phyloP scores from a whole-genome alignment of 2,113 vertebrate genomes.

The Myotis yumanensis region DNA sequence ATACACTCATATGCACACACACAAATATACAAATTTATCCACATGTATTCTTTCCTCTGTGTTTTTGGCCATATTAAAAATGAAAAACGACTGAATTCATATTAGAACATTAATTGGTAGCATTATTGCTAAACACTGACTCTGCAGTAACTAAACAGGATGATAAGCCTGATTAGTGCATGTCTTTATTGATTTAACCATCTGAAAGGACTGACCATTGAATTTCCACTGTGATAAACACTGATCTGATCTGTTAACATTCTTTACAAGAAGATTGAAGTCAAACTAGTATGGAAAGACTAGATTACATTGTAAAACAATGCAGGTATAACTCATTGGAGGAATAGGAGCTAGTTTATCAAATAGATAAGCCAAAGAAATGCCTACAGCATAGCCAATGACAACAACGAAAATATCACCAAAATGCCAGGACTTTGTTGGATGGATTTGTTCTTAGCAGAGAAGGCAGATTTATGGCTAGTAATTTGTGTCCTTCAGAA shows the following conservation, averaged over 20 bases:
- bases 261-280: neutral
- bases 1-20: neutral
- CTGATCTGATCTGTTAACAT: neutral
- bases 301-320: neutral
- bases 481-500: slow-evolving; percentile 45
- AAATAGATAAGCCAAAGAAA: neutral
- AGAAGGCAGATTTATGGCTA: slow-evolving; percentile 60
- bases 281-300: neutral
- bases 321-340: neutral
- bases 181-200: neutral
- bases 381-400: neutral
- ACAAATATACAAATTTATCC: neutral
- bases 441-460: slow-evolving; percentile 13
- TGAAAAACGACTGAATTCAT: neutral
- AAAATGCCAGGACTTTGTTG: neutral
- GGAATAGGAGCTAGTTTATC: slow-evolving; percentile 25
- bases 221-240: neutral
- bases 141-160: neutral
- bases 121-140: slow-evolving; percentile 8
- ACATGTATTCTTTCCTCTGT: neutral
- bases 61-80: slow-evolving; percentile 14
- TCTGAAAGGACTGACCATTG: neutral
- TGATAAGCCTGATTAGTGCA: neutral
- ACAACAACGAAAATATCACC: slow-evolving; percentile 5
- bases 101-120: slow-evolving; percentile 29